A percentile compares a stretch with the other conserved stretches of the same genome.
Conservation (phyloP, 2,888 invertebrate genomes). For the Rotaria sp. region DNA sequence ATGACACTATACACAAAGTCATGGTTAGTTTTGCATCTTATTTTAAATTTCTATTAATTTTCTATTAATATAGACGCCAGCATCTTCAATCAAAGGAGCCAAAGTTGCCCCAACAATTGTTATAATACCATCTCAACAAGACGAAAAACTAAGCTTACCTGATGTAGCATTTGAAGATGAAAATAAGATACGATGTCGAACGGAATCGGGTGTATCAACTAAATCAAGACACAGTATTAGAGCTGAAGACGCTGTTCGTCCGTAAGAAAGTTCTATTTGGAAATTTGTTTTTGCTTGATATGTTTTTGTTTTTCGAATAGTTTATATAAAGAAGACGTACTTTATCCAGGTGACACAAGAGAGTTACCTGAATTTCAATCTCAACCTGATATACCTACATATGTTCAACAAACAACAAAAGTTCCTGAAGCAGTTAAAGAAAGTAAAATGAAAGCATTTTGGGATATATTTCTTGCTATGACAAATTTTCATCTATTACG, state of each 20-base stretch:
- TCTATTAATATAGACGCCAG: background rate
- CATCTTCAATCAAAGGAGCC: background rate
- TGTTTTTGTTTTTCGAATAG: background rate
- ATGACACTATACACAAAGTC: background rate
- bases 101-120: background rate
- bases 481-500: background rate
- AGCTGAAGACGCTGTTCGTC: background rate
- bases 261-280: background rate
- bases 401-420: background rate
- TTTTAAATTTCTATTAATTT: background rate
- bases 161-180: background rate
- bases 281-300: background rate
- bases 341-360: conserved; percentile 8
- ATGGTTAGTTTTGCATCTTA: background rate
- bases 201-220: background rate
- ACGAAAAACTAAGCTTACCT: background rate
- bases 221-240: background rate
- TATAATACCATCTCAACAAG: background rate
- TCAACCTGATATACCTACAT: conserved; percentile 3
- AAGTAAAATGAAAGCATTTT: conserved; percentile 14
- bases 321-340: conserved; percentile 18
- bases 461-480: background rate
- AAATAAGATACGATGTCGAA: background rate
- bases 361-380: background rate
- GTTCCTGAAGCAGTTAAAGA: background rate